Base-by-base conservation (phyloP, 2,888 invertebrate genomes). In the Gari tellinella region DNA sequence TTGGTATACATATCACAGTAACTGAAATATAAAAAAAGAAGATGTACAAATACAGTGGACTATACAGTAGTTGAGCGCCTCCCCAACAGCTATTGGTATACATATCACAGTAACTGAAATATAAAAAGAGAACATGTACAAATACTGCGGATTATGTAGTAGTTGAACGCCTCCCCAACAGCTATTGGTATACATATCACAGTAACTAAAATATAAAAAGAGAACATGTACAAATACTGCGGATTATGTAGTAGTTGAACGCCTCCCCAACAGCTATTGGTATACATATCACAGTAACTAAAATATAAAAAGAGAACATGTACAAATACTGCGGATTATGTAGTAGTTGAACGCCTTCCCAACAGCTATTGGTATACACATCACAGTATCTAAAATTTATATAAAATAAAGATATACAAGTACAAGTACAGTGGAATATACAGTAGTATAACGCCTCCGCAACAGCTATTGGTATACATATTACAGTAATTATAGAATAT, bases 101-200 rank as follows among this genome's bases (percentile, higher is more conserved):
- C 87, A 87, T 12, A 87, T 81, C 1, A 86, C 57, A 14, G 80
- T 86, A 43, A 87, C 87, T 87, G 84, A 67, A 84, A 84, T 31
- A 31, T 4, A 31, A 31, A 31, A 4, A n/a, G 10, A 31, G 10
- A 10, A 31, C 10, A 31, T 31, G 10, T 31, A n/a, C n/a, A n/a
- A n/a, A n/a, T n/a, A n/a, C n/a, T n/a, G n/a, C n/a, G n/a, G n/a
- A n/a, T n/a, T n/a, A n/a, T n/a, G n/a, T n/a, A n/a, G n/a, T n/a
- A n/a, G n/a, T n/a, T n/a, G n/a, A 89, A 78, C 12, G 86, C 88
- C 89, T 94, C 94, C 70, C 94, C 94, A 49, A 95, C 94, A 76
- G 95, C 86, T 66, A 86, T 83, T 10, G 87, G 87, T 4, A 87
- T 82, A 63, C 87, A 87, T 12, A 87, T 81, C 1, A 86, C 57